A percentile compares a stretch with the other conserved stretches of the same genome.
Evolutionary conservation across 37 sponge, comb jelly and placozoan species (phyloP).

Genomic region (Hormiphora californensis): DNA sequence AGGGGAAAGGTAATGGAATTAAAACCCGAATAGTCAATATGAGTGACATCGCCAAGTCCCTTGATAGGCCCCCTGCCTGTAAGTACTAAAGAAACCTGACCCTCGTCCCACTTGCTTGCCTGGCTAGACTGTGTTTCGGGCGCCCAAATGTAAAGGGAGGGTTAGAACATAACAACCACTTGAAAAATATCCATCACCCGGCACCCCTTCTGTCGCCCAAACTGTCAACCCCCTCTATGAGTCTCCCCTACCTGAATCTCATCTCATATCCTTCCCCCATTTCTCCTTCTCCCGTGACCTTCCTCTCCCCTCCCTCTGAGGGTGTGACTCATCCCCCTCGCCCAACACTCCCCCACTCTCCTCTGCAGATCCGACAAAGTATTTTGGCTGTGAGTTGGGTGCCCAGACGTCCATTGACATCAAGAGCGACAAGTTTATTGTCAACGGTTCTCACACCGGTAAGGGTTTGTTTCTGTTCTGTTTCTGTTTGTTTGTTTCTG

Average conservation of each 20-base stretch:
- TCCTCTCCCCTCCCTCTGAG: not conserved
- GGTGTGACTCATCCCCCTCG: too few species aligned
- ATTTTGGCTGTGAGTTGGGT: constrained; percentile 97
- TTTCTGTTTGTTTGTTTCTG: too few species aligned
- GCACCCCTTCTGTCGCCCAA: too few species aligned
- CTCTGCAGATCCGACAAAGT: constrained; percentile 79
- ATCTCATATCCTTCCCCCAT: not conserved
- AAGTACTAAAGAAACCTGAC: too few species aligned
- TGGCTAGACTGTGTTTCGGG: too few species aligned
- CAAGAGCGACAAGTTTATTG: constrained; percentile 90
- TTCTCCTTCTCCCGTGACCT: not conserved
- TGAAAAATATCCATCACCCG: too few species aligned
- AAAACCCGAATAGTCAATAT: constrained; percentile 95
- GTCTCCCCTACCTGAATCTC: too few species aligned
- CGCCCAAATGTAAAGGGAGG: too few species aligned
- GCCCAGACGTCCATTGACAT: constrained; percentile 95
- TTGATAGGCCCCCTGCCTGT: constrained; percentile 86
- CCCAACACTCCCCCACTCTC: not conserved
- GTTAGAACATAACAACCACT: too few species aligned
- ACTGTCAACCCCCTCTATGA: too few species aligned
- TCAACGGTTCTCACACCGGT: constrained; percentile 97
- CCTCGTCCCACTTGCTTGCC: too few species aligned
- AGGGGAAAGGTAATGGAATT: constrained; percentile 98
- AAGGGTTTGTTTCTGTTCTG: too few species aligned
- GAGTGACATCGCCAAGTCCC: constrained; percentile 88